Evolutionary conservation across 64 coral and sea anemone genomes (phyloP).

Genomic region (Catalaphyllia jardinei): DNA sequence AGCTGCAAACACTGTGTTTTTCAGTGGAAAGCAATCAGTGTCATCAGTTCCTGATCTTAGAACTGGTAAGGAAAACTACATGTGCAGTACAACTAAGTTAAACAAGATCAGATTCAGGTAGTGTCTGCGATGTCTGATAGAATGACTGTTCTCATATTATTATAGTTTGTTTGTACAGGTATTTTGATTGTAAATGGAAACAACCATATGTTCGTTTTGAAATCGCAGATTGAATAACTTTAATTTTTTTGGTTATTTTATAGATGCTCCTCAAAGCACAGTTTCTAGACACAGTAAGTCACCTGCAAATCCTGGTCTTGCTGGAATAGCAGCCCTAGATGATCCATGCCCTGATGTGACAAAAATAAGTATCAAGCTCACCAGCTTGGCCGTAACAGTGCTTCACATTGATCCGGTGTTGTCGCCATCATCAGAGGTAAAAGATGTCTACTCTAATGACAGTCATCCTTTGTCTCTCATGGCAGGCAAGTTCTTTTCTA

Average conservation of each 20-base stretch:
- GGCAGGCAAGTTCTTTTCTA: slow-evolving; percentile 77
- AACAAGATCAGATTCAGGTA: too few species aligned
- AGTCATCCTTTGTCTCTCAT: slow-evolving; percentile 77
- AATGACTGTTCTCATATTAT: too few species aligned
- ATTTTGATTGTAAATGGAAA: too few species aligned
- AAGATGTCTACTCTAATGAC: neutral
- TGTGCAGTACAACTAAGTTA: too few species aligned
- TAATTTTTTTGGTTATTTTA: too few species aligned
- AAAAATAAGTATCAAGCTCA: slow-evolving; percentile 62
- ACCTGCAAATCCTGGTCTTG: slow-evolving; percentile 70
- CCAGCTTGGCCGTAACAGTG: slow-evolving; percentile 72
- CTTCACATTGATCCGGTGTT: slow-evolving; percentile 82
- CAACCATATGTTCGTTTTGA: too few species aligned
- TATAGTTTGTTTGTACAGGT: too few species aligned
- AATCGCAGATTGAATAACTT: neutral
- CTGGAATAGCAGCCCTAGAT: slow-evolving; percentile 83
- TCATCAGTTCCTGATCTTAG: neutral
- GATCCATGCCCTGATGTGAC: slow-evolving; percentile 82
- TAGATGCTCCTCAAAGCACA: neutral
- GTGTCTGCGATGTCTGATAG: too few species aligned
- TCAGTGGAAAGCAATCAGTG: slow-evolving; percentile 20
- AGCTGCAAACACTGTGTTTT: slow-evolving; percentile 70
- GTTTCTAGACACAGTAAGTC: slow-evolving; percentile 42
- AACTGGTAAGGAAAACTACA: slow-evolving; percentile 17
- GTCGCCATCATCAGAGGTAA: slow-evolving; percentile 44